Evolutionary conservation across 2,113 vertebrate species (phyloP).

Genomic region (Phyllostomus hastatus): DNA sequence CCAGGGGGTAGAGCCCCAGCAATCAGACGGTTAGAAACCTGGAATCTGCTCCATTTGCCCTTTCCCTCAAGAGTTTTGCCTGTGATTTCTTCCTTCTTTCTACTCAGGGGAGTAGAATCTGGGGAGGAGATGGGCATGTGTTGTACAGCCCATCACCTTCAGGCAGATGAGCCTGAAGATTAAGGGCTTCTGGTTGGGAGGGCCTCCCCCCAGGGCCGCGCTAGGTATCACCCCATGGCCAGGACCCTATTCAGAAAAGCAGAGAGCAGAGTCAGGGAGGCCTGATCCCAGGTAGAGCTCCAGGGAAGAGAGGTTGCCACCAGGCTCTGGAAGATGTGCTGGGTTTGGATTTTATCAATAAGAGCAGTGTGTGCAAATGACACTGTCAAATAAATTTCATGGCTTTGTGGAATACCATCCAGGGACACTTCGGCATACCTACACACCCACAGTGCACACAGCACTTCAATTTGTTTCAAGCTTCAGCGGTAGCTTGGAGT

Average conservation of each 20-base stretch:
- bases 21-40: neutral
- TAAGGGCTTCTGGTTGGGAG: neutral
- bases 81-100: neutral
- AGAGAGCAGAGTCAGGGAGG: neutral
- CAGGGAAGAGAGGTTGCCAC: neutral
- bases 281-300: neutral
- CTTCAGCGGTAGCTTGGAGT: neutral
- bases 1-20: neutral
- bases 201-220: neutral
- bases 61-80: neutral
- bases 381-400: neutral
- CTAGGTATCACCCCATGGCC: neutral
- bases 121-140: neutral
- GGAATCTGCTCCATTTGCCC: neutral
- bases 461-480: slow-evolving; percentile 25
- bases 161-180: neutral
- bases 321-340: neutral
- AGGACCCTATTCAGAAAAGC: neutral
- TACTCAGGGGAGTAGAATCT: neutral
- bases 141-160: neutral
- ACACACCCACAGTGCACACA: neutral
- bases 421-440: neutral
- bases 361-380: neutral
- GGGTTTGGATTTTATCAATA: neutral
- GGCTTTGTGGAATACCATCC: neutral